Percentiles rank a stretch among this genome's conserved stretches.
phyloP scores from a whole-genome alignment of 2,797 vertebrate genomes.

The Phyllotis vaccarum region DNA sequence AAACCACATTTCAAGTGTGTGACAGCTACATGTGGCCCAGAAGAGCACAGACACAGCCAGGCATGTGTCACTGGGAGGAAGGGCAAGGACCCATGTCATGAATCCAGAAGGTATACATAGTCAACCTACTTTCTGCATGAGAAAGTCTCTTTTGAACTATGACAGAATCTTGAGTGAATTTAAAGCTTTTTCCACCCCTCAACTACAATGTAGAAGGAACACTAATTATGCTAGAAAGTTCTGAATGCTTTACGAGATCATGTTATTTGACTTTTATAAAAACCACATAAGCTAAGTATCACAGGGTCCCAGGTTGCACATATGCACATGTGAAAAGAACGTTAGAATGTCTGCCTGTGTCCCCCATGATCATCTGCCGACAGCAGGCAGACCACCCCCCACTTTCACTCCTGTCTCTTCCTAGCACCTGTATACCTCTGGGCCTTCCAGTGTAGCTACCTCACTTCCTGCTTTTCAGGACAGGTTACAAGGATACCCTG shows the following conservation, averaged over 20 bases:
- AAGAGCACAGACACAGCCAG: rapidly evolving
- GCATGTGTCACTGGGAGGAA: neutral
- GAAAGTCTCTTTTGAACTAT: neutral
- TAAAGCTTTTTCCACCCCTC: neutral
- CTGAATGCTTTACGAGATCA: neutral
- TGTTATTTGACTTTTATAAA: neutral
- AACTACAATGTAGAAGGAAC: neutral
- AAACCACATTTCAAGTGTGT: neutral
- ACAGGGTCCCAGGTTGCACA: neutral
- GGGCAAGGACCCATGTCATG: neutral
- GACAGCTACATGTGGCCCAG: rapidly evolving
- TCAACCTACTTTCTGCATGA: neutral
- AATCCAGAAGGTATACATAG: neutral
- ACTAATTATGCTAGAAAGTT: neutral
- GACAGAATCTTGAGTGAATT: neutral
- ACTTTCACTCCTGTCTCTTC: no score
- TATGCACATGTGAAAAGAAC: neutral
- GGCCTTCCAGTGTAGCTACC: neutral
- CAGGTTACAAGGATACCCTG: neutral
- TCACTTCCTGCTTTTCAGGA: neutral
- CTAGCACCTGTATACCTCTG: neutral
- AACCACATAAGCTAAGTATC: rapidly evolving
- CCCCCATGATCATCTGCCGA: neutral
- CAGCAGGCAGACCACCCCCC: neutral
- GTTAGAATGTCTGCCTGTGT: rapidly evolving